Percentiles rank a stretch among this genome's conserved stretches.
These are phyloP conservation scores for Caerostris extrusa DNA, from an alignment of 1,140 invertebrate species.

Conservation along the genomic window DNA sequence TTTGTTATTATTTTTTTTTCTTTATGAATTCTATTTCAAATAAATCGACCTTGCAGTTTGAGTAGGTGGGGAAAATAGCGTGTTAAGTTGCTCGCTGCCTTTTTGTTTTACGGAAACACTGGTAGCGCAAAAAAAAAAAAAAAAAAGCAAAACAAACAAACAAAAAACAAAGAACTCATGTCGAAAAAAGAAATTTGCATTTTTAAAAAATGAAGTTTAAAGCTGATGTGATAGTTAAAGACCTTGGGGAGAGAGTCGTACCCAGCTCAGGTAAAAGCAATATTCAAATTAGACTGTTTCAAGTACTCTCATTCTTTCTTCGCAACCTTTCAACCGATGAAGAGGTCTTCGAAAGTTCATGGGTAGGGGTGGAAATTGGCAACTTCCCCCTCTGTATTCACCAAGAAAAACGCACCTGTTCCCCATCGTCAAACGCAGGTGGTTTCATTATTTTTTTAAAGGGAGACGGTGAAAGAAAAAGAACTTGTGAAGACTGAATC, in stretches of 20 bases:
- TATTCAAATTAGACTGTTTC: neutral
- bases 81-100: neutral
- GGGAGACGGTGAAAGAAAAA: neutral
- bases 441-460: neutral
- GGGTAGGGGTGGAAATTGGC: neutral
- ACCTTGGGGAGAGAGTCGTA: neutral
- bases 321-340: conserved; percentile 7
- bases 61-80: neutral
- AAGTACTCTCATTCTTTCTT: neutral
- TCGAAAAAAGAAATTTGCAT: neutral
- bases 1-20: too few relatives aligned
- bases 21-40: neutral
- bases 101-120: neutral
- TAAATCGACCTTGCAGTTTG: neutral
- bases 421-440: neutral
- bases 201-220: neutral
- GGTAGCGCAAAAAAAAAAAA: neutral
- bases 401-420: conserved; percentile 14
- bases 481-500: neutral
- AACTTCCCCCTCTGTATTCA: neutral
- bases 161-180: neutral
- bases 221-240: neutral
- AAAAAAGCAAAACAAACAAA: neutral
- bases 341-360: neutral
- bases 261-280: neutral